Evolutionary conservation across 2,888 invertebrate genomes (phyloP).

Genomic region (Rhyacophila evoluta): DNA sequence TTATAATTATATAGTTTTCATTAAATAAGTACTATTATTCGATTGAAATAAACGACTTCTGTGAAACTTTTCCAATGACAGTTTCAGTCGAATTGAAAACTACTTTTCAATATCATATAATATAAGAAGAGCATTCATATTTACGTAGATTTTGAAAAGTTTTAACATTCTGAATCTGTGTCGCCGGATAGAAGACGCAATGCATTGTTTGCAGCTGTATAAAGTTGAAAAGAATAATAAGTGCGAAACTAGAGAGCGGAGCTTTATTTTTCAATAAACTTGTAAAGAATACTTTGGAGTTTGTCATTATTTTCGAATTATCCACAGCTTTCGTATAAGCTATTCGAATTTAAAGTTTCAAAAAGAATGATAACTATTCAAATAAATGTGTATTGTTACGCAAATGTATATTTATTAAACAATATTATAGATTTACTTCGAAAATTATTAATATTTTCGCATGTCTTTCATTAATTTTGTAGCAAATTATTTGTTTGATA

Average conservation of each 20-base stretch:
- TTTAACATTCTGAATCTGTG: slow-evolving; percentile 31
- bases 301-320: background rate
- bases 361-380: no score
- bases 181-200: background rate
- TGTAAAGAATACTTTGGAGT: background rate
- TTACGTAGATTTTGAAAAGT: slow-evolving; percentile 25
- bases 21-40: no score
- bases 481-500: no score
- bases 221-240: background rate
- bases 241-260: background rate
- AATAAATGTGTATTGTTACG: no score
- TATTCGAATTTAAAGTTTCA: no score
- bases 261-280: background rate
- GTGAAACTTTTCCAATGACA: slow-evolving; percentile 7
- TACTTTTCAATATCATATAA: slow-evolving; percentile 27
- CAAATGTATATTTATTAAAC: no score
- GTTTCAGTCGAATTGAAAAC: background rate
- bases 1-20: no score
- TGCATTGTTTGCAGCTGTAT: background rate
- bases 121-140: slow-evolving; percentile 23
- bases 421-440: no score
- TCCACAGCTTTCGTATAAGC: no score
- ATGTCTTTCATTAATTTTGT: no score
- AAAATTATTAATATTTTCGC: no score
- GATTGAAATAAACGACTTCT: background rate